Conservation (phyloP, 2,113 vertebrate species). For the Trachemys scripta region DNA sequence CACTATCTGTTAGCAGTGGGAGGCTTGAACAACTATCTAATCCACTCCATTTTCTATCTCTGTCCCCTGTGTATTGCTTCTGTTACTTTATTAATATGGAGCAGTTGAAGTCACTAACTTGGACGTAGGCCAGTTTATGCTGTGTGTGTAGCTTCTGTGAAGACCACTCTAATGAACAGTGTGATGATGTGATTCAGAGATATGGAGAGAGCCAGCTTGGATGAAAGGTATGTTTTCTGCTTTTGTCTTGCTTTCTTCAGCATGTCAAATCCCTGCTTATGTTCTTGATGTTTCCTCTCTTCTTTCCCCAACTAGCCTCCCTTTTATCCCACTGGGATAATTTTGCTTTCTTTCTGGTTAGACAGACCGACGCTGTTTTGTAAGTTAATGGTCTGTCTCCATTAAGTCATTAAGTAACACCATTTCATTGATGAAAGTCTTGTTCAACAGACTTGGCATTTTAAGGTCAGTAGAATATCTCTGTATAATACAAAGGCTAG, state of each 20-base stretch:
- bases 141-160: slow-evolving; percentile 62
- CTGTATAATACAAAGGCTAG: not conserved
- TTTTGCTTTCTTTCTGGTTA: slow-evolving; percentile 49
- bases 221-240: slow-evolving; percentile 64
- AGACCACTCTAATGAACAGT: slow-evolving; percentile 32
- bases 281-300: not conserved
- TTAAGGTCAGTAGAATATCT: slow-evolving; percentile 48
- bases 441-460: slow-evolving; percentile 21
- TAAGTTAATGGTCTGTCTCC: slow-evolving; percentile 54
- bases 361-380: slow-evolving; percentile 29
- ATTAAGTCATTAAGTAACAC: slow-evolving; percentile 47
- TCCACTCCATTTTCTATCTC: slow-evolving; percentile 45
- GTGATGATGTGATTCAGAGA: slow-evolving; percentile 43
- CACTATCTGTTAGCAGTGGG: not conserved
- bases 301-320: not conserved
- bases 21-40: not conserved
- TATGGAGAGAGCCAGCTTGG: slow-evolving; percentile 34
- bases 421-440: slow-evolving; percentile 49
- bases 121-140: slow-evolving; percentile 81
- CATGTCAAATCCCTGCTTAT: not conserved
- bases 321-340: slow-evolving; percentile 19
- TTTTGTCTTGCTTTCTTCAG: not conserved
- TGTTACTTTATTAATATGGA: slow-evolving; percentile 81
- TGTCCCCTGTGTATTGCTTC: slow-evolving; percentile 67
- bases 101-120: slow-evolving; percentile 85